These are phyloP conservation scores for Gymnoscelis rufifasciata DNA, from an alignment of 2,888 invertebrate species.

Conservation along the genomic window DNA sequence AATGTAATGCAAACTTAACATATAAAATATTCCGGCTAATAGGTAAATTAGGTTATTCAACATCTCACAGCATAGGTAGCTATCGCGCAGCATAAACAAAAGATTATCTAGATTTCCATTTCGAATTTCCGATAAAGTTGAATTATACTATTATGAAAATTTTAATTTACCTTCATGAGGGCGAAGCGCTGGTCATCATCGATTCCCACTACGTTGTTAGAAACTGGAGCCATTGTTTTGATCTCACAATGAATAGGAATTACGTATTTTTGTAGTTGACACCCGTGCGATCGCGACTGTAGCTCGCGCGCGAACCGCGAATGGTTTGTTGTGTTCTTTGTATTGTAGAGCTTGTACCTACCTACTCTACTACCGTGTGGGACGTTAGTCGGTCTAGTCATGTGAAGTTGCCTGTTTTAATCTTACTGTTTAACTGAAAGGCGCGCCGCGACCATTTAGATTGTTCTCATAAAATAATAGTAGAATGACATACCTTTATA, in stretches of 20 bases:
- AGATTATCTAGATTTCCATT: conserved; percentile 10
- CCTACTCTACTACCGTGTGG: too few relatives aligned
- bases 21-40: background rate
- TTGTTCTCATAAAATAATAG: too few relatives aligned
- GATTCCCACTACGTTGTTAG: conserved; percentile 72
- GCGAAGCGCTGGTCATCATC: conserved; percentile 87
- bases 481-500: too few relatives aligned
- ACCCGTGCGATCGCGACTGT: conserved; percentile 26
- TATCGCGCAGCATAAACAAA: conserved; percentile 22
- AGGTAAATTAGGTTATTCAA: background rate
- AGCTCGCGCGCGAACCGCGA: conserved; percentile 36
- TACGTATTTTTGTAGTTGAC: conserved; percentile 8
- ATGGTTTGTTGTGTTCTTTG: too few relatives aligned
- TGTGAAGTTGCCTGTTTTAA: too few relatives aligned
- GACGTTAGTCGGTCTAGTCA: too few relatives aligned
- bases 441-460: too few relatives aligned
- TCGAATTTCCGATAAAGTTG: background rate
- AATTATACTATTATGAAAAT: background rate
- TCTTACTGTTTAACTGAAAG: too few relatives aligned
- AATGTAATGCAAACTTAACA: background rate
- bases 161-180: conserved; percentile 83
- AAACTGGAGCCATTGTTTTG: conserved; percentile 59
- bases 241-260: conserved; percentile 27
- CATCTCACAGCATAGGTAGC: background rate
- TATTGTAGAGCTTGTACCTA: too few relatives aligned